These are phyloP conservation scores for Elachura formosa DNA, from an alignment of 2,113 vertebrate species.

Conservation along the genomic window DNA sequence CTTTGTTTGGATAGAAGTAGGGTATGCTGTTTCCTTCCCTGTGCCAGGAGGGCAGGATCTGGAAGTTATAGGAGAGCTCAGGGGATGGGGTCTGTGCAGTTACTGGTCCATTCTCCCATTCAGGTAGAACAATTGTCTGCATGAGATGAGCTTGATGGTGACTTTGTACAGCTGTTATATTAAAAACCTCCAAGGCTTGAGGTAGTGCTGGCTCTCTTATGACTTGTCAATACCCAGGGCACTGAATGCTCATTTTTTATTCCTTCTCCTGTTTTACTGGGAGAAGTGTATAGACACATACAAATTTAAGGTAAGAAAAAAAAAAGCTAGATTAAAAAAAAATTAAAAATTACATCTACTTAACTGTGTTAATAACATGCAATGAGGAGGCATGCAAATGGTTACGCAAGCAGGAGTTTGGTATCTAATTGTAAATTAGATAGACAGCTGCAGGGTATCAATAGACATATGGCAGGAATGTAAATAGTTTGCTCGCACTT, in stretches of 20 bases:
- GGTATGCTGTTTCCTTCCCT: background rate
- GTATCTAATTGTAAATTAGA: constrained; percentile 27
- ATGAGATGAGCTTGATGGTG: background rate
- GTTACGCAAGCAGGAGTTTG: constrained; percentile 19
- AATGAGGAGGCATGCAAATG: constrained; percentile 6
- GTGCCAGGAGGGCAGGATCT: background rate
- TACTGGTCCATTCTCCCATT: background rate
- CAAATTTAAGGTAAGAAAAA: background rate
- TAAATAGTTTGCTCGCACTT: constrained; percentile 46
- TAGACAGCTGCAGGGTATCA: constrained; percentile 27
- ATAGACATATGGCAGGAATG: constrained; percentile 36
- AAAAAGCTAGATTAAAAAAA: background rate
- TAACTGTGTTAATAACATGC: background rate
- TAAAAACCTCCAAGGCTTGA: background rate
- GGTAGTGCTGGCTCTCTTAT: background rate
- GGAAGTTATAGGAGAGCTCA: background rate
- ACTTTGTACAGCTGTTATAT: background rate
- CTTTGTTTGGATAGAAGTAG: background rate
- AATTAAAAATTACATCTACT: background rate
- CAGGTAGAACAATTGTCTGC: background rate
- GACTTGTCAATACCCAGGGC: background rate
- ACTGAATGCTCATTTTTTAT: background rate
- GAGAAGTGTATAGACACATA: background rate
- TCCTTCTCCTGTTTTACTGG: background rate
- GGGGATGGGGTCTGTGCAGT: background rate